These are phyloP conservation scores for Oryzias woworae DNA, from an alignment of 2,113 vertebrate genomes.

Conservation along the genomic window DNA sequence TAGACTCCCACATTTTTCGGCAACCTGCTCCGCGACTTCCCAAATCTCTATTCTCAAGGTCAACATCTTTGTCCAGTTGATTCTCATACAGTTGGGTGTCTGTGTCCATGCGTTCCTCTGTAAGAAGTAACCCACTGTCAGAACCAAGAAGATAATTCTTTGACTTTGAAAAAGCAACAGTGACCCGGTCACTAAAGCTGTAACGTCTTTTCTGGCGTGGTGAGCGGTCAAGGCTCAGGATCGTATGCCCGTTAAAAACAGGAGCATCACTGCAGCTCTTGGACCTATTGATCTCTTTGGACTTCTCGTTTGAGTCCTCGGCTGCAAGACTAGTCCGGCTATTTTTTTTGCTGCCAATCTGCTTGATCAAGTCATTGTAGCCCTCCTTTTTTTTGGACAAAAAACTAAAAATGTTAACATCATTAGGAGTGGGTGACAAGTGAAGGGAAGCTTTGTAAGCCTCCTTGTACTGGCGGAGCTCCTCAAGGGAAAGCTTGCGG, in stretches of 20 bases:
- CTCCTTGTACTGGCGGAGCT: constrained; percentile 76
- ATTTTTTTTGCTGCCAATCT: constrained; percentile 85
- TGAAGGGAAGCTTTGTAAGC: constrained; percentile 78
- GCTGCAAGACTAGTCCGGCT: constrained; percentile 56
- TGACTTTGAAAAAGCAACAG: constrained; percentile 87
- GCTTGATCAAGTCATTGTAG: constrained; percentile 95
- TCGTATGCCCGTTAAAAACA: constrained; percentile 63
- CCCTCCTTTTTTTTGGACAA: constrained; percentile 93
- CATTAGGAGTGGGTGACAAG: constrained; percentile 77
- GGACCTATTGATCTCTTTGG: constrained; percentile 63
- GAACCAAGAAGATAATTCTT: constrained; percentile 85
- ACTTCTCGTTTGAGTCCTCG: constrained; percentile 11
- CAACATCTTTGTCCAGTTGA: constrained; percentile 91
- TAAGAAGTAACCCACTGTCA: constrained; percentile 79
- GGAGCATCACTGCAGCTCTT: constrained; percentile 70
- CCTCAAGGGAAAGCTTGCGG: constrained; percentile 89
- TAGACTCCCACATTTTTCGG: constrained; percentile 82
- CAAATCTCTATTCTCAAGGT: constrained; percentile 68
- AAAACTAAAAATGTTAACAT: constrained; percentile 94
- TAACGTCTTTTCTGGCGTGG: constrained; percentile 78
- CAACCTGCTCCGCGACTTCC: constrained; percentile 38
- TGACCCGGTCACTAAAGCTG: constrained; percentile 83
- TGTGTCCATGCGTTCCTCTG: constrained; percentile 67
- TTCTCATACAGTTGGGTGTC: constrained; percentile 79
- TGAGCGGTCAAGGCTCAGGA: constrained; percentile 75